Evolutionary conservation across 2,113 vertebrate genomes (phyloP), one percentile per base, ranked within the genome.

Genomic region (Osmerus eperlanus): DNA sequence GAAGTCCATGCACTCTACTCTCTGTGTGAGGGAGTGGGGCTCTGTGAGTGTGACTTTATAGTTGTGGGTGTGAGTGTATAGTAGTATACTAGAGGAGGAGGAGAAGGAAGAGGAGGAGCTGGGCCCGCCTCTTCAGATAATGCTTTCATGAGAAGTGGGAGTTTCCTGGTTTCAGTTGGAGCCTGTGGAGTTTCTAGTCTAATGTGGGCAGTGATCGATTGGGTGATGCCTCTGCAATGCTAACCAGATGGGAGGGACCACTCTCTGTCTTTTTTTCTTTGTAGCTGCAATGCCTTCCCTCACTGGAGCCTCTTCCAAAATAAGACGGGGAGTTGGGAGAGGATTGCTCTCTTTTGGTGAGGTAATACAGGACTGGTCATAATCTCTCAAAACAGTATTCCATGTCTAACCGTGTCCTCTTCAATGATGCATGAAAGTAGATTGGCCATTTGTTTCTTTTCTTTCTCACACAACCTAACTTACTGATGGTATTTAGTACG

Each of bases 131-230:
- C 23, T 23, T 21, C 58, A 62, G 6, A 62, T 28, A 62, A 7
- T 2, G 60, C 25, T 16, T 62, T 23, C 14, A 7, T 62, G 14
- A 62, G 60, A 62, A 62, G 23, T 4, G 19, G 25, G 63, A 65
- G 63, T 65, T 65, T 65, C 63, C 63, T 65, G 63, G 63, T 65
- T 32, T 65, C 28, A 32, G 62, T 41, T 32, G 15, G 61, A 7
- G 62, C 9, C 14, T 18, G 16, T 8, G 15, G 32, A 65, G 32
- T 15, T 11, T 36, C 29, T 65, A 18, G 29, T 65, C 32, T 41
- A 15, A 15, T 36, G 63, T 41, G 21, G 55, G 11, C 15, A 19
- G 15, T 56, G 55, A 56, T 56, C n/a, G 7, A 56, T 56, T 16
- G 55, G 55, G 16, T 47, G 41, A 56, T 18, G 55, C 3, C 2